Base-by-base conservation (phyloP, 1,140 invertebrate genomes). In the Argopecten irradians region DNA sequence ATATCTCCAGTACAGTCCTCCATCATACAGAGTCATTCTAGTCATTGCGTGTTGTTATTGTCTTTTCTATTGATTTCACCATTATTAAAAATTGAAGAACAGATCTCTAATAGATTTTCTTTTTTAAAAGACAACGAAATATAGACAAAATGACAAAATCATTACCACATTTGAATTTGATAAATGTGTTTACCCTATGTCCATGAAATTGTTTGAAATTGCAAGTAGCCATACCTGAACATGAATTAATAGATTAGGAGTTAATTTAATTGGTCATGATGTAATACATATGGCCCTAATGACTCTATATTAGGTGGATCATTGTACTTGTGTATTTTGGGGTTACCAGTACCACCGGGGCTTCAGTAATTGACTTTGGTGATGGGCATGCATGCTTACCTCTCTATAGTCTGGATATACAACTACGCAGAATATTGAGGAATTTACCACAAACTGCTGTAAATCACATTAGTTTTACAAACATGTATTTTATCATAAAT, bases 331-430 rank as follows among this genome's bases (percentile, higher is more conserved):
- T 71, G 55, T 28, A 28, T 71, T 71, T n/a, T 1, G 14, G 55
- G 55, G 55, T 71, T 71, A 71, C 55, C 55, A 5, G 55, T 71
- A 71, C 55, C 55, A 71, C 55, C n/a, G 55, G 55, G 55, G 55
- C 55, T 71, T 71, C 22, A 28, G 55, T 71, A 71, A 71, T 71
- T 71, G 55, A 71, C 55, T 28, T 71, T 71, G 55, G 55, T 71
- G 55, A 71, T 28, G 55, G 55, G 55, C 55, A 71, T 71, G 55
- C 55, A 28, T 28, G 55, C 55, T 71, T 71, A 71, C 55, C 55
- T 71, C 55, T 71, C 55, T 71, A 7, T 71, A 71, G 55, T 71
- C 55, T 71, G 55, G n/a, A 71, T 71, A 71, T 71, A 71, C n/a
- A 8, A 71, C 22, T 71, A 71, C 55, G 1, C 55, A 71, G n/a